Evolutionary conservation across 2,797 vertebrate genomes (phyloP), one percentile per base, ranked within the genome.

Genomic region (Gorsachius magnificus): DNA sequence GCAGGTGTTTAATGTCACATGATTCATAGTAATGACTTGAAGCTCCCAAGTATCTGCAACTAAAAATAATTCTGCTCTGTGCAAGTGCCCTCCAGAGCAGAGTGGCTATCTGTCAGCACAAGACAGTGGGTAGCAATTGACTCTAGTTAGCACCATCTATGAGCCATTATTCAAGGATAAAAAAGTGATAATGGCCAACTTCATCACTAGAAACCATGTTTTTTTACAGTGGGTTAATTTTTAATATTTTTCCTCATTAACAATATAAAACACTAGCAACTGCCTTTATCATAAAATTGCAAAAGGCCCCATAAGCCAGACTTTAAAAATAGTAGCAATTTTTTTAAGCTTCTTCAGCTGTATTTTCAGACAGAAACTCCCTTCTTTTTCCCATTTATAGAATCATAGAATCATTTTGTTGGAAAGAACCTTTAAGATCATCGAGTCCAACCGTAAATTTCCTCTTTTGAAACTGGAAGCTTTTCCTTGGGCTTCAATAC

Each of bases 51-150:
- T 56, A 65, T 96, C 91, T 94, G 78, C 38, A 82, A 71, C 84
- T 93, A 92, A 97, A 97, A 98, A 95, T 96, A 97, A 96, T 96
- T 97, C 83, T 87, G 22, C 45, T 93, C 60, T 87, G 29, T 88
- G 56, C 72, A 94, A 90, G 51, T 90, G 77, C 77, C 90, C 75
- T 95, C 85, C 80, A 77, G 89, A 68, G 46, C 80, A 77, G 21
- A 61, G 54, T 56, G 38, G 24, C 38, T 95, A 68, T 96, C 61
- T 82, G 75, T 92, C 89, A 95, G 87, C 63, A 24, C 15, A 76
- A 81, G 81, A 66, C 38, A 66, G 26, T n/a, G 81, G 38, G 33
- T 60, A 71, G 51, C 57, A 78, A 93, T 43, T 92, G 92, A 91
- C 38, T 43, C 20, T 77, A 79, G 68, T 78, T 85, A 95, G 63